Percentiles rank a stretch among this genome's conserved stretches.
Conservation (phyloP, 2,113 vertebrate genomes). For the Amblyornis subalaris region DNA sequence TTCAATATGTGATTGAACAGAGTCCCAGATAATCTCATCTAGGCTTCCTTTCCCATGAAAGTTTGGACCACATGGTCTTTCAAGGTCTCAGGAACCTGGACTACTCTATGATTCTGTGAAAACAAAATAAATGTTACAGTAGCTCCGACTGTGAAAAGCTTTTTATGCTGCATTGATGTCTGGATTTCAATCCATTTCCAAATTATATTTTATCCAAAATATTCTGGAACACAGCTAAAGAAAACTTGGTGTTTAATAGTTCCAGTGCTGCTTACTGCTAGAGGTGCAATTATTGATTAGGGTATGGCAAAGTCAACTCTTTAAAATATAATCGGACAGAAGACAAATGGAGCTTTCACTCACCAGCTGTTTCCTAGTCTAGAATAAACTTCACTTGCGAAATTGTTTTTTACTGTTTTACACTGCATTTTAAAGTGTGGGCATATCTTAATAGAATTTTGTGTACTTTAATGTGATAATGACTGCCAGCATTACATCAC, state of each 20-base stretch:
- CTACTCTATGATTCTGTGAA: not conserved
- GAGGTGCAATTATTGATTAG: not conserved
- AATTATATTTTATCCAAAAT: not conserved
- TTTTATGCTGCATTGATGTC: not conserved
- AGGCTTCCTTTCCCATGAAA: not conserved
- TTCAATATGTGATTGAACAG: not conserved
- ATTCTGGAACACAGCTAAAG: not conserved
- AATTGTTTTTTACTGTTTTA: not conserved
- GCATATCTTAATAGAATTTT: not conserved
- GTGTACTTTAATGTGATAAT: not conserved
- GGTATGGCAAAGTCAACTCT: not conserved
- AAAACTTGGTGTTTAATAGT: not conserved
- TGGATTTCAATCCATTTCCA: not conserved
- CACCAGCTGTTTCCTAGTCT: not conserved
- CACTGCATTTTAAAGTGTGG: not conserved
- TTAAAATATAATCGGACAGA: not conserved
- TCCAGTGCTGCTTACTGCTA: not conserved
- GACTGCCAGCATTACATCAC: not conserved
- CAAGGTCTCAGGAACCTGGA: accelerated
- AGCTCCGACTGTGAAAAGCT: not conserved
- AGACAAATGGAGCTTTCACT: conserved; percentile 14
- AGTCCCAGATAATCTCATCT: not conserved
- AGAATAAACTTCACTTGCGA: conserved; percentile 1
- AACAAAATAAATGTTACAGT: not conserved
- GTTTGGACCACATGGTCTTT: not conserved